A percentile compares a stretch with the other conserved stretches of the same genome.
phyloP scores from a whole-genome alignment of 2,113 vertebrate species.

The Nothocercus nigrocapillus region DNA sequence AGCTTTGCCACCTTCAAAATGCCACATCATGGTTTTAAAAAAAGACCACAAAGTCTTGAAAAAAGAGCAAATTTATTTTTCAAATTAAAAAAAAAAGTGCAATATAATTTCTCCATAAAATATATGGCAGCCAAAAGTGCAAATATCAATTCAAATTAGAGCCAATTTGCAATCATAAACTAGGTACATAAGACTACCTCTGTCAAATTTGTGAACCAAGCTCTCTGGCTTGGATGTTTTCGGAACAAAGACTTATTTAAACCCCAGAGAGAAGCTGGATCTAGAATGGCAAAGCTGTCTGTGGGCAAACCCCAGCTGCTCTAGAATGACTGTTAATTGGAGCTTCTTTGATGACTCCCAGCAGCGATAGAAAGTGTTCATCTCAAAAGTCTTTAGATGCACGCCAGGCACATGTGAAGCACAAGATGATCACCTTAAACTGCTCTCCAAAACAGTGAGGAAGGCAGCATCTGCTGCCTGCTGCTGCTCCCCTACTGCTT shows the following conservation, averaged over 20 bases:
- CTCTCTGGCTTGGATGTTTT: not conserved
- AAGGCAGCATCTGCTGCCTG: not conserved
- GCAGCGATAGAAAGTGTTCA: not conserved
- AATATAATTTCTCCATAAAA: not conserved
- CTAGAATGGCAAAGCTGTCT: not conserved
- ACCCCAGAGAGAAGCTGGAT: not conserved
- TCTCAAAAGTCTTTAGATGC: not conserved
- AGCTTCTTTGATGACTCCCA: not conserved
- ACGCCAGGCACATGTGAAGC: not conserved
- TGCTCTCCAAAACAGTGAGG: not conserved
- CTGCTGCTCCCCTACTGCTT: not conserved
- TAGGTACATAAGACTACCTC: not conserved
- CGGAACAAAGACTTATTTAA: not conserved
- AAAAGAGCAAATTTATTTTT: not conserved
- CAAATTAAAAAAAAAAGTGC: not conserved
- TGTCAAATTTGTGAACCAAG: not conserved
- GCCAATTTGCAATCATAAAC: not conserved
- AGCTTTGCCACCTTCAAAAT: not conserved
- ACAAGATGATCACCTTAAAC: rapidly evolving
- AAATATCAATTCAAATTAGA: not conserved
- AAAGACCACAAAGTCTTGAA: not conserved
- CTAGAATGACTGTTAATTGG: not conserved
- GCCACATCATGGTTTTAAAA: not conserved
- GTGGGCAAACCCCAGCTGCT: rapidly evolving
- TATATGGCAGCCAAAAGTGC: not conserved